These are phyloP conservation scores for Sialis fuliginosa DNA, from an alignment of 2,888 invertebrate species.

Conservation along the genomic window DNA sequence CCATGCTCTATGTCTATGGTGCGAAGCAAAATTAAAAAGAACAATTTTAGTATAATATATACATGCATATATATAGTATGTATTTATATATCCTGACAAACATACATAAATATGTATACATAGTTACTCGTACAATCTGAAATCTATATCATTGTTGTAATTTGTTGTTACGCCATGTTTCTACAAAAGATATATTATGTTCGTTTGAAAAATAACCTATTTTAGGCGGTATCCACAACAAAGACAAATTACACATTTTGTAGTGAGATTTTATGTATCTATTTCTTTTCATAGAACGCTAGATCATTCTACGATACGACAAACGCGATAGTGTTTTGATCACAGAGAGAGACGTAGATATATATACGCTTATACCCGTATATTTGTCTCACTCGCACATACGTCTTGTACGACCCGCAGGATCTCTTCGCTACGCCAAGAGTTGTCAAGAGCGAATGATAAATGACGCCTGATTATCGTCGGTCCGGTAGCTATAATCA, in stretches of 20 bases:
- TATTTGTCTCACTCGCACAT: no score
- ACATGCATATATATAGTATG: background rate
- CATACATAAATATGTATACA: background rate
- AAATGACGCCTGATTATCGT: slow-evolving; percentile 4
- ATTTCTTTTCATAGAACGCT: no score
- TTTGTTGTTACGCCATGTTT: background rate
- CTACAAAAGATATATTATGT: background rate
- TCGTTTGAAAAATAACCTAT: background rate
- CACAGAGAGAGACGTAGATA: no score
- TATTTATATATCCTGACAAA: background rate
- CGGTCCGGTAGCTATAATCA: slow-evolving; percentile 3
- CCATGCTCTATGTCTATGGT: no score
- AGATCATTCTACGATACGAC: no score
- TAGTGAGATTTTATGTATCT: no score
- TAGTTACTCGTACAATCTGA: background rate
- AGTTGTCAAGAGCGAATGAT: slow-evolving; percentile 1
- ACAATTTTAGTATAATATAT: background rate
- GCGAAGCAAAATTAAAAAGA: no score
- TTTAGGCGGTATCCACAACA: no score
- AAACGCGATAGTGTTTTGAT: no score
- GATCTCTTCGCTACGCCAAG: background rate
- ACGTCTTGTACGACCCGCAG: background rate
- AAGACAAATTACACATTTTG: no score
- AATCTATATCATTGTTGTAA: background rate
- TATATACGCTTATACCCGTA: no score